phyloP scores from a whole-genome alignment of 2,797 vertebrate genomes.

The Mormyrus proboscirostris region DNA sequence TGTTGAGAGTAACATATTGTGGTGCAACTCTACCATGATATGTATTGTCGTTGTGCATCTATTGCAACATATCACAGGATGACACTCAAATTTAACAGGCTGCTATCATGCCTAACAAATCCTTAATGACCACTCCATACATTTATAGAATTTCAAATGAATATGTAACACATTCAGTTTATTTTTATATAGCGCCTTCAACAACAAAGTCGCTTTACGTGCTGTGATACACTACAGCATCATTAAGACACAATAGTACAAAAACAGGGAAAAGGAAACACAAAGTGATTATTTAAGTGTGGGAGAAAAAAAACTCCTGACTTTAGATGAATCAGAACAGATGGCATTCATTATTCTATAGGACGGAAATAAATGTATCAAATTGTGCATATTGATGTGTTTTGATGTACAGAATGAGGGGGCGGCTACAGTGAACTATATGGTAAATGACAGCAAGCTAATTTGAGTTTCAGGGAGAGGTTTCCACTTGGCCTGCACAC shows the following conservation, averaged over 20 bases:
- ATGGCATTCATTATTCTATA: neutral
- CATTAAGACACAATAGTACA: neutral
- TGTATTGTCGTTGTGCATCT: neutral
- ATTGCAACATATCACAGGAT: neutral
- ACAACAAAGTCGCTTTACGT: neutral
- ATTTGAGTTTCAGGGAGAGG: neutral
- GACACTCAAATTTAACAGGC: neutral
- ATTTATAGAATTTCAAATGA: neutral
- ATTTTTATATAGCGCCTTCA: neutral
- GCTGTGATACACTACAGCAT: neutral
- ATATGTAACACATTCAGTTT: neutral
- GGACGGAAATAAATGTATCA: constrained; percentile 1
- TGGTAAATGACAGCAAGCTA: neutral
- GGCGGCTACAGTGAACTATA: neutral
- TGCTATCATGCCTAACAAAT: neutral
- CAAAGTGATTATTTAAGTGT: neutral
- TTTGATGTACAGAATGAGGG: neutral
- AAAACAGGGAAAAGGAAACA: neutral
- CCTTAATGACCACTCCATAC: neutral
- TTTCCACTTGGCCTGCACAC: neutral
- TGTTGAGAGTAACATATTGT: neutral
- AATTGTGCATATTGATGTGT: neutral
- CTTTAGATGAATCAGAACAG: neutral
- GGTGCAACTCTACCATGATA: neutral
- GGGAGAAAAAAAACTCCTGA: neutral